Evolutionary conservation across 2,888 invertebrate genomes (phyloP), one percentile per base, ranked within the genome.

Genomic region (Sabellastarte sp.): DNA sequence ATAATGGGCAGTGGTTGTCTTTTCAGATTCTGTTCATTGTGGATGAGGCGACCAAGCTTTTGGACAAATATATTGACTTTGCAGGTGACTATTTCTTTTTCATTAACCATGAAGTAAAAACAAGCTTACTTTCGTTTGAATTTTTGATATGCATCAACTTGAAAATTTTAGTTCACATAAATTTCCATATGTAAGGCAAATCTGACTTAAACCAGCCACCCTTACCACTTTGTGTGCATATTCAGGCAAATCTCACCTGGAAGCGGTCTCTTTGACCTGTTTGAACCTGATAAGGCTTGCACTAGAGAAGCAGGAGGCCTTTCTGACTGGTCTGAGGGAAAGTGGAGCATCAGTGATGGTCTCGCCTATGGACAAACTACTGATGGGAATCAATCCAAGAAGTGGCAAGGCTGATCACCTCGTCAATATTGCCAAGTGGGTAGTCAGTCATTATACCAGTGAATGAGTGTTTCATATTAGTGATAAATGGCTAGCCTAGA

Each of bases 361-460:
- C 2, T 89, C 91, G 0, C 91, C 91, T 0, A 85, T 95, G 30
- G 92, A 91, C 73, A 91, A 92, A 71, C 87, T 96, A 1, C 86
- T 97, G 30, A 85, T 94, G 55, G 91, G 91, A 73, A 87, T 91
- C 58, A 91, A 92, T 85, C 89, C 90, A 1, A 87, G 90, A 50
- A 89, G 88, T n/a, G 89, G 90, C 4, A 88, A 88, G 74, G 90
- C 92, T 0, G 93, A 93, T 82, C 90, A 92, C 77, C 87, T 92
- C 72, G 85, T 92, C 41, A 91, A 90, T 72, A 87, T 93, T 31
- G 88, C 90, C 0, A 91, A 90, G 86, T 87, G 80, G 73, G 84
- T 32, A 41, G 10, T 10, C 41, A 20, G 41, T n/a, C n/a, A n/a
- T n/a, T n/a, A n/a, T n/a, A n/a, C n/a, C n/a, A n/a, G n/a, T n/a